phyloP scores from a whole-genome alignment of 2,797 vertebrate genomes.

The Nannoperca obscura region DNA sequence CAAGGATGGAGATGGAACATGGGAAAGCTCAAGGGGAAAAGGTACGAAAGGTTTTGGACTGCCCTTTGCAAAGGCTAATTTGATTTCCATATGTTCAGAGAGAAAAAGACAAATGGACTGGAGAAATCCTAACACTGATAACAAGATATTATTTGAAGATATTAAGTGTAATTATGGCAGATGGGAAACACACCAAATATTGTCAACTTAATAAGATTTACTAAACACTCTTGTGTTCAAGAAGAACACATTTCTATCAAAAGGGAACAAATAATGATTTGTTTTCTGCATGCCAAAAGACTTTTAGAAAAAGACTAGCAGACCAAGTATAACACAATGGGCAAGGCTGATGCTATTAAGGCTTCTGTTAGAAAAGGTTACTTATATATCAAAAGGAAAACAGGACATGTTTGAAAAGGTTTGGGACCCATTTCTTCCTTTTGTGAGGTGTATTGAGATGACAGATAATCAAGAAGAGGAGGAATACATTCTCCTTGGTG shows the following conservation, averaged over 20 bases:
- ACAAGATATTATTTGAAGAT: background rate
- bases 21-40: constrained; percentile 46
- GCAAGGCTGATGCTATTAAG: background rate
- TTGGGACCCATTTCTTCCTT: background rate
- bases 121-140: background rate
- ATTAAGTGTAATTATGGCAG: too few species aligned
- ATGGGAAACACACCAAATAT: background rate
- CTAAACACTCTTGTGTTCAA: background rate
- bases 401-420: background rate
- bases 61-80: background rate
- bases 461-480: background rate
- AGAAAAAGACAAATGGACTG: background rate
- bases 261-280: background rate
- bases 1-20: constrained; percentile 35
- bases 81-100: constrained; percentile 22
- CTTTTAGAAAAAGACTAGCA: background rate
- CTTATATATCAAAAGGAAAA: background rate
- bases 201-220: background rate
- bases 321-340: background rate
- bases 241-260: background rate
- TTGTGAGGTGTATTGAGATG: background rate
- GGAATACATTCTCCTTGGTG: background rate
- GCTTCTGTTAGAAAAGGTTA: background rate
- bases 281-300: background rate
- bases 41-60: constrained; percentile 1